A percentile compares a stretch with the other conserved stretches of the same genome.
phyloP scores from a whole-genome alignment of 2,888 invertebrate genomes.

The Lasioglossum villosulum region DNA sequence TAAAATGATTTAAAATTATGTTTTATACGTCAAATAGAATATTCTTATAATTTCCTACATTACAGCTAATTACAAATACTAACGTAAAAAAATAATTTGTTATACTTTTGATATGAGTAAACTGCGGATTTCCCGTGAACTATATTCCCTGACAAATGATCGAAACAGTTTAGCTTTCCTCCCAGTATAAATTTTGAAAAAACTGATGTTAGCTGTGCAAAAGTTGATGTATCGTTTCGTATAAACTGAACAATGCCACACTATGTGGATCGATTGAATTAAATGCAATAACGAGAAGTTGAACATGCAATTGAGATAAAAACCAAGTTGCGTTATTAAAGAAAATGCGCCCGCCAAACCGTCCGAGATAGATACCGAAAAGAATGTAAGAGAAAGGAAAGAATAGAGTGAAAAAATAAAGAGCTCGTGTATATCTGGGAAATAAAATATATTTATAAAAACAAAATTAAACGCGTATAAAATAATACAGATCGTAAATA shows the following conservation, averaged over 20 bases:
- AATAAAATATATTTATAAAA: slow-evolving; percentile 84
- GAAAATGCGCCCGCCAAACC: background rate
- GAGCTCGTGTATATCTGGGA: slow-evolving; percentile 65
- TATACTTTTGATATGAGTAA: background rate
- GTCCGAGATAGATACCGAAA: background rate
- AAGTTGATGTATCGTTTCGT: background rate
- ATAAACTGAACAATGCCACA: background rate
- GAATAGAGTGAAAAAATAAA: slow-evolving; percentile 19
- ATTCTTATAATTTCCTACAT: background rate
- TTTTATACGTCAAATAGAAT: background rate
- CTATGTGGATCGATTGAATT: background rate
- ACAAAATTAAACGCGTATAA: slow-evolving; percentile 83
- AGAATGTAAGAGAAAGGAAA: slow-evolving; percentile 8
- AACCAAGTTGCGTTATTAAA: background rate
- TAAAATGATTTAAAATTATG: background rate
- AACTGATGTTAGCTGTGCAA: background rate
- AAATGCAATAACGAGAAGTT: background rate
- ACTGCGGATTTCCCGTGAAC: background rate
- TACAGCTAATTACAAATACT: background rate
- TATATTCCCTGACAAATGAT: background rate
- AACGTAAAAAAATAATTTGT: background rate
- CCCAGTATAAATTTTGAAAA: background rate
- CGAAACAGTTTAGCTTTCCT: too few species aligned
- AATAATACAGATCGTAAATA: slow-evolving; percentile 82
- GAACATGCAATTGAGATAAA: background rate